Percentiles rank a stretch among this genome's conserved stretches.
Evolutionary conservation across 2,888 invertebrate genomes (phyloP).

Genomic region (Metallyticus violacea): DNA sequence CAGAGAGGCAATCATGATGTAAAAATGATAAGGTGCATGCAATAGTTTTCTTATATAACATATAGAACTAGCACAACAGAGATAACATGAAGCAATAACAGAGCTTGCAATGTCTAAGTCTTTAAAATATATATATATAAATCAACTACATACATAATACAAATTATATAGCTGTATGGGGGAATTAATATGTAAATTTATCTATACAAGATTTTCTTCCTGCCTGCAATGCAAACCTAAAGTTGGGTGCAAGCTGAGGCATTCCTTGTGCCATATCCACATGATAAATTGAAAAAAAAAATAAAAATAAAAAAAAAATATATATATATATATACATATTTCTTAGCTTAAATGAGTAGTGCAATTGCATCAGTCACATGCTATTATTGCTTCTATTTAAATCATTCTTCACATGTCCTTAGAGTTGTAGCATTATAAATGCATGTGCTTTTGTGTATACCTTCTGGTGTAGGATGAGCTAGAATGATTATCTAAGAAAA

Average conservation of each 20-base stretch:
- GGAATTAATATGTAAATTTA: background rate
- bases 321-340: too few species aligned
- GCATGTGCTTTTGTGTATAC: background rate
- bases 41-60: background rate
- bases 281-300: background rate
- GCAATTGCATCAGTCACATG: background rate
- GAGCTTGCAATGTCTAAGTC: background rate
- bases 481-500: background rate
- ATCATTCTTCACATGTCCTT: background rate
- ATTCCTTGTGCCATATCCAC: slow-evolving; percentile 8
- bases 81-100: background rate
- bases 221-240: slow-evolving; percentile 18
- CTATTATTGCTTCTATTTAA: background rate
- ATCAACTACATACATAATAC: background rate
- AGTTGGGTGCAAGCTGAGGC: slow-evolving; percentile 14
- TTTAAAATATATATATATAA: background rate
- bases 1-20: background rate
- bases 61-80: background rate
- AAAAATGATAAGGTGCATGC: background rate
- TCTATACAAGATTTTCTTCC: slow-evolving; percentile 11
- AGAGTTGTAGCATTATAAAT: background rate
- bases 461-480: background rate
- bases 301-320: too few species aligned
- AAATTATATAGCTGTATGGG: background rate
- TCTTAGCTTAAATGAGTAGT: background rate